Conservation (phyloP, 2,888 invertebrate genomes). For the Pteria penguin region DNA sequence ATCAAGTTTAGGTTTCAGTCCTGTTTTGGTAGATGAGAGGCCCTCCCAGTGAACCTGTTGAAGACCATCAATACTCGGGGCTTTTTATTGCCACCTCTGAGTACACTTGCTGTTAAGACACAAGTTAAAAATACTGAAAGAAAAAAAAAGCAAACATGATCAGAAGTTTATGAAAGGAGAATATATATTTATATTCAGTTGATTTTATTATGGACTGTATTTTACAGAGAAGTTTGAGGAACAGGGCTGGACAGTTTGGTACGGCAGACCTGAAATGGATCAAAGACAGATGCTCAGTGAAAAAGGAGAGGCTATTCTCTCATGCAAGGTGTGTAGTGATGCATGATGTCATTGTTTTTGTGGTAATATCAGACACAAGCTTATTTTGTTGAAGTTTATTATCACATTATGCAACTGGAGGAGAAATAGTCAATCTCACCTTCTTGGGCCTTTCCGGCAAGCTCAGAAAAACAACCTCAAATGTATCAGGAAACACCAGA, state of each 20-base stretch:
- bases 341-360: too few relatives aligned
- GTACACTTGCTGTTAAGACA: background rate
- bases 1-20: too few relatives aligned
- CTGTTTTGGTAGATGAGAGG: too few relatives aligned
- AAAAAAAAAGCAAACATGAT: background rate
- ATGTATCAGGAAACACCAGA: too few relatives aligned
- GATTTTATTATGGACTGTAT: background rate
- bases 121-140: background rate
- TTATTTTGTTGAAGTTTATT: too few relatives aligned
- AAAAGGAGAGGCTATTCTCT: conserved; percentile 57
- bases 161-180: background rate
- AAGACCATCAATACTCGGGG: too few relatives aligned
- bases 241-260: conserved; percentile 51
- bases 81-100: background rate
- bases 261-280: conserved; percentile 42
- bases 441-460: too few relatives aligned
- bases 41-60: too few relatives aligned
- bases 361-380: too few relatives aligned
- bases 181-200: background rate
- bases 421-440: too few relatives aligned
- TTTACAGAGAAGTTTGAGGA: conserved; percentile 41
- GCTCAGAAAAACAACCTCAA: too few relatives aligned
- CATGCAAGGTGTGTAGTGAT: conserved; percentile 58
- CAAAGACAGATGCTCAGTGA: conserved; percentile 27
- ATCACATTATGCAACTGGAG: too few relatives aligned